phyloP scores from a whole-genome alignment of 2,113 vertebrate genomes.

The Pipa parva region DNA sequence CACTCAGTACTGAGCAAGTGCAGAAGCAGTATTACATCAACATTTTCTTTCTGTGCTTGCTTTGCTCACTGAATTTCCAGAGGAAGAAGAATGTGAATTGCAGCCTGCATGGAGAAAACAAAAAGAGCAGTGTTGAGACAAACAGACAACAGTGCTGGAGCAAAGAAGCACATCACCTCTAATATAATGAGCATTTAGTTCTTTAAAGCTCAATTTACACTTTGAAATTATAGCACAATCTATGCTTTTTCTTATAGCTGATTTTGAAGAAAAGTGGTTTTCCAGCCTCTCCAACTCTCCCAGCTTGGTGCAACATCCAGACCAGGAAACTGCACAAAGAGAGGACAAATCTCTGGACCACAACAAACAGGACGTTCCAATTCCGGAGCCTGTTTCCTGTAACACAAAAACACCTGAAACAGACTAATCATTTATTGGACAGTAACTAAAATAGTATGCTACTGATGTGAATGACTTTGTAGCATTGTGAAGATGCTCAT shows the following conservation, averaged over 20 bases:
- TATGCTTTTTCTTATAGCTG: background rate
- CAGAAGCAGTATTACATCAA: no score
- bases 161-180: no score
- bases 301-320: background rate
- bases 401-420: background rate
- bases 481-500: background rate
- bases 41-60: no score
- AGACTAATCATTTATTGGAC: background rate
- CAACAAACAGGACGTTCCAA: background rate
- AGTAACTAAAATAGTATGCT: background rate
- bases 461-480: background rate
- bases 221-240: background rate
- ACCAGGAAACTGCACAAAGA: background rate
- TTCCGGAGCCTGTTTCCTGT: background rate
- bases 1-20: no score
- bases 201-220: no score
- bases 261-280: background rate
- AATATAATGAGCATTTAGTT: no score
- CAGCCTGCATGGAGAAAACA: no score
- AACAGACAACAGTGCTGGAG: no score
- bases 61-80: no score
- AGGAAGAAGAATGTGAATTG: no score
- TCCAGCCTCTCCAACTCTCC: slow-evolving; percentile 4
- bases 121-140: no score
- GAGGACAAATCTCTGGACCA: slow-evolving; percentile 1